Base-by-base conservation (phyloP, 2,888 invertebrate species). In the Marasmarcha lunaedactyla region DNA sequence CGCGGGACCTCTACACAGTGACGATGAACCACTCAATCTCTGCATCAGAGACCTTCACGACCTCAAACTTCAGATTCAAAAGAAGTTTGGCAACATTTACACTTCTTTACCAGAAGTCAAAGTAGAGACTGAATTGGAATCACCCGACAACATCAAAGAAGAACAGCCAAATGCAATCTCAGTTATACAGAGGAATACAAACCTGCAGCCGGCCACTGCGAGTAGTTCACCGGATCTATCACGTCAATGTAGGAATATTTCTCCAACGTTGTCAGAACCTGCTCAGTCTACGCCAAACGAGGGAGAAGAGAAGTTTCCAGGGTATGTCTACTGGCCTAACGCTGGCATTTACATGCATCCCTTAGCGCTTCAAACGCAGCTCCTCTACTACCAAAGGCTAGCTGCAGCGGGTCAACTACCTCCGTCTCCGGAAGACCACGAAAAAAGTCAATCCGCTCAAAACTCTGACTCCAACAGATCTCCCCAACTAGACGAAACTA, bases 1-100 rank as follows among this genome's bases (percentile, higher is more conserved):
- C 37, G 65, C 70, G 39, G 61, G 67, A 13, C 67, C 65, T 11
- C 38, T 81, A 52, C 67, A 73, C 50, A 63, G 64, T 50, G 64
- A 77, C 57, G 89, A 91, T 37, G 92, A 94, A 57, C 94, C 94
- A 0, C 72, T 95, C 3, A 95, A 95, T 70, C 85, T 95, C 2
- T 95, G 94, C 60, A 87, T 94, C 42, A 81, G 93, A 38, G 94
- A 94, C 58, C 83, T 89, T 37, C 88, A 88, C 52, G 89, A 89
- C 46, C 63, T 90, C 14, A 90, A 90, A 55, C 86, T 90, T 47
- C 85, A 89, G 48, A 77, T 90, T 26, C 71, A 87, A 38, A 81
- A 87, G 51, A 88, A 87, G 47, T 86, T 87, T 45, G 88, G 87
- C 0, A 87, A 88, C 56, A 86, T 88, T 35, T 88, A 87, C 58